Evolutionary conservation across 2,888 invertebrate genomes (phyloP).

Genomic region (Oegoconia quadripuncta): DNA sequence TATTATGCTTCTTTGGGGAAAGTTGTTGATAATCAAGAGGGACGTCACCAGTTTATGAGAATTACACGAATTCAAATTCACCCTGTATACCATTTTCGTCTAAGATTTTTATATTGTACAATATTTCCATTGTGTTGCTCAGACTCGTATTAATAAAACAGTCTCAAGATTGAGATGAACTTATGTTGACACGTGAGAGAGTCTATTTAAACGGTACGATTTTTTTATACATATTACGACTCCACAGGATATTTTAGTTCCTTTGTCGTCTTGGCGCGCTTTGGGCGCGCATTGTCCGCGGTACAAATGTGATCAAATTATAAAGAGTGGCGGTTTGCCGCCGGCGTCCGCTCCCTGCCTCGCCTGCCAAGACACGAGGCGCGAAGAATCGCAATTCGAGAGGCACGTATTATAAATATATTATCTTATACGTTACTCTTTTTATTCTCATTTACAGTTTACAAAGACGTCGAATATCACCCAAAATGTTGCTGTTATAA

Average conservation of each 20-base stretch:
- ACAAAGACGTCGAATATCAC: neutral
- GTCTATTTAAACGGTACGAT: neutral
- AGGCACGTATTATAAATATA: conserved; percentile 38
- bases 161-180: too few species aligned
- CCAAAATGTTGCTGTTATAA: too few species aligned
- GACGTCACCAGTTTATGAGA: neutral
- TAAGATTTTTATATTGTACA: too few species aligned
- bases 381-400: conserved; percentile 60
- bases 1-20: too few species aligned
- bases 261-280: conserved; percentile 60
- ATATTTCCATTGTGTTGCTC: too few species aligned
- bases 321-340: conserved; percentile 66
- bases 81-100: too few species aligned
- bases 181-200: neutral
- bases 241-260: conserved; percentile 38
- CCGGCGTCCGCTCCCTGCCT: conserved; percentile 41
- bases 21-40: too few species aligned
- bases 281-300: conserved; percentile 70
- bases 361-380: conserved; percentile 36
- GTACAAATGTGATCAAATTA: conserved; percentile 79
- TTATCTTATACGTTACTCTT: conserved; percentile 20
- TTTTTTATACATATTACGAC: conserved; percentile 10
- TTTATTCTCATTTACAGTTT: neutral
- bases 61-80: too few species aligned
- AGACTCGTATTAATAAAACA: too few species aligned